Conservation (phyloP, 2,888 invertebrate species). For the Caenorhabditis sp. region DNA sequence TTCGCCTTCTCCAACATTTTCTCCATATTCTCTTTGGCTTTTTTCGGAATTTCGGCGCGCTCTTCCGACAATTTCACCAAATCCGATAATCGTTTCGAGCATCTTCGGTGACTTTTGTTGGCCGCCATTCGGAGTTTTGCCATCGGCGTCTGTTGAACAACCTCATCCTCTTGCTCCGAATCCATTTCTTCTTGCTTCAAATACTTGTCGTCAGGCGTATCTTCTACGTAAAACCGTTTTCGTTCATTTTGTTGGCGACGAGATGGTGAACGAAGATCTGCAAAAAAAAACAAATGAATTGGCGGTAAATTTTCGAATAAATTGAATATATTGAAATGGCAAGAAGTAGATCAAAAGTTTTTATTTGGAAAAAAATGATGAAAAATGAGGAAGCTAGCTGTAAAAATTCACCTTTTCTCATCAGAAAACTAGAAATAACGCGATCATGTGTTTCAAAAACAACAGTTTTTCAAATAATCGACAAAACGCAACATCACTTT, state of each 20-base stretch:
- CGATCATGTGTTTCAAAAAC: neutral
- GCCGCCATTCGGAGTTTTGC: conserved; percentile 41
- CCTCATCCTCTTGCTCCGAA: conserved; percentile 34
- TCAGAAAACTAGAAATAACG: neutral
- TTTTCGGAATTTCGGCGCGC: conserved; percentile 18
- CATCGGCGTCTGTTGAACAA: conserved; percentile 53
- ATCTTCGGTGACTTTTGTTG: conserved; percentile 20
- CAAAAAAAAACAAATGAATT: too few species aligned
- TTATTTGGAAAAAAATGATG: neutral
- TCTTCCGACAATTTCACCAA: conserved; percentile 42
- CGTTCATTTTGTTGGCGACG: conserved; percentile 8
- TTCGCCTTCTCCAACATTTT: conserved; percentile 32
- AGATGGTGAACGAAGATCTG: conserved; percentile 23
- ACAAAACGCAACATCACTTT: neutral
- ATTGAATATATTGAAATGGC: too few species aligned
- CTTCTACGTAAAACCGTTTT: conserved; percentile 38
- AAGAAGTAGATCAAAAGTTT: neutral
- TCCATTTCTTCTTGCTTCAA: conserved; percentile 2
- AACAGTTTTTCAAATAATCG: neutral
- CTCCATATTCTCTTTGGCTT: conserved; percentile 26
- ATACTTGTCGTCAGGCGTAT: conserved; percentile 55
- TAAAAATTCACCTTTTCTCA: too few species aligned
- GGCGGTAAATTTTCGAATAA: too few species aligned
- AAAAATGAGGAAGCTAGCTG: too few species aligned
- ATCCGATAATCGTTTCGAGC: conserved; percentile 41